These are phyloP conservation scores for Xenops minutus DNA, from an alignment of 2,797 vertebrate species.

Conservation along the genomic window DNA sequence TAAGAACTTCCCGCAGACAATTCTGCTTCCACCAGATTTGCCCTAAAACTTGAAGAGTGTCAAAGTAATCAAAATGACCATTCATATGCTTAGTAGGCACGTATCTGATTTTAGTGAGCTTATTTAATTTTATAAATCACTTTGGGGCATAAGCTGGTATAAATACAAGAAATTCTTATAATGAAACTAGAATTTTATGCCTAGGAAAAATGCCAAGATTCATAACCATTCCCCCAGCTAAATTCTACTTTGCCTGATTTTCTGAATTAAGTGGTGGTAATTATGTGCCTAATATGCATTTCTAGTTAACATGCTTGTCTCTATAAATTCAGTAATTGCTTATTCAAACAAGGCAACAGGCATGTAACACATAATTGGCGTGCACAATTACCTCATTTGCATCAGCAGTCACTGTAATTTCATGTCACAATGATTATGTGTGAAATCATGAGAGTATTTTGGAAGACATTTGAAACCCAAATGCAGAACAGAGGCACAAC, in stretches of 20 bases:
- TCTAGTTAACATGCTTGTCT: constrained; percentile 58
- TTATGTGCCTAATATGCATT: constrained; percentile 49
- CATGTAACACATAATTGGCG: constrained; percentile 45
- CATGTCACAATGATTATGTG: constrained; percentile 24
- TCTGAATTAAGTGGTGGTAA: constrained; percentile 58
- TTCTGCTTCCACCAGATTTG: background rate
- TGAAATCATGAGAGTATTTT: constrained; percentile 5
- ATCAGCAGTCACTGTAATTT: constrained; percentile 43
- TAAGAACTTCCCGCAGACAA: background rate
- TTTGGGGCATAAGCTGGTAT: background rate
- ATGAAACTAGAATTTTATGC: constrained; percentile 25
- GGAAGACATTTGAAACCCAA: constrained; percentile 36
- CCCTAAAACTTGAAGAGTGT: background rate
- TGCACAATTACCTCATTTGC: constrained; percentile 53
- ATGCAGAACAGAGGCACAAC: background rate
- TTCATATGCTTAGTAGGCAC: background rate
- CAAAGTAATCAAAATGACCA: background rate
- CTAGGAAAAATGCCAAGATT: constrained; percentile 37
- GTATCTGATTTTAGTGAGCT: background rate
- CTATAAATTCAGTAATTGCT: constrained; percentile 54
- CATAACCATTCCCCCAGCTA: constrained; percentile 23
- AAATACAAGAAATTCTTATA: constrained; percentile 26
- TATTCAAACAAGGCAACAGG: constrained; percentile 49
- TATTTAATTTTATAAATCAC: constrained; percentile 21
- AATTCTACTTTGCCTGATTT: constrained; percentile 38